Evolutionary conservation across 2,888 invertebrate species (phyloP).

Genomic region (Dendrolimus pini): DNA sequence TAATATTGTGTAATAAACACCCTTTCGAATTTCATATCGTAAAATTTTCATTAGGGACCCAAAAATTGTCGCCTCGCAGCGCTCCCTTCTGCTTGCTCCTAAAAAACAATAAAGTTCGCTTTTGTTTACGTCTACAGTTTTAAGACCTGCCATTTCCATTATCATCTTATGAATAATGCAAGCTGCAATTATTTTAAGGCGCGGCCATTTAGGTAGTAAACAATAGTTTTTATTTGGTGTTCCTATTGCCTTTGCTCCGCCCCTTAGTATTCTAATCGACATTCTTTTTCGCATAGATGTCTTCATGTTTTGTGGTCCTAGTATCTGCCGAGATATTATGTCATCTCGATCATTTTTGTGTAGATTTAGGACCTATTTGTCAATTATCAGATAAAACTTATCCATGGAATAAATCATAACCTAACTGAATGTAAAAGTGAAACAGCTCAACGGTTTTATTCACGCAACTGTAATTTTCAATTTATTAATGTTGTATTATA

Average conservation of each 20-base stretch:
- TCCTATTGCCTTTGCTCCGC: slow-evolving; percentile 19
- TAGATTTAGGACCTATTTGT: no score
- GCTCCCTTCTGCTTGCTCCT: slow-evolving; percentile 11
- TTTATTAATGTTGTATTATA: no score
- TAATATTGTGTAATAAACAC: slow-evolving; percentile 31
- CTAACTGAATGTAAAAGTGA: no score
- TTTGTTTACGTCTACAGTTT: slow-evolving; percentile 39
- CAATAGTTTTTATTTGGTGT: slow-evolving; percentile 23
- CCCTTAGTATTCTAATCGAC: slow-evolving; percentile 4
- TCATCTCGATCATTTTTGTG: neutral
- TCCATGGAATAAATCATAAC: no score
- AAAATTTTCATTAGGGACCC: slow-evolving; percentile 23
- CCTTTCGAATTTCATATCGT: slow-evolving; percentile 20
- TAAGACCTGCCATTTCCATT: slow-evolving; percentile 42
- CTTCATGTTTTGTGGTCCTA: neutral
- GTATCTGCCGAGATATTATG: neutral
- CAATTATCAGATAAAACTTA: no score
- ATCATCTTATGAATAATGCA: slow-evolving; percentile 50
- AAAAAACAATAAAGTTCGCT: slow-evolving; percentile 34
- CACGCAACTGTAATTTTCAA: no score
- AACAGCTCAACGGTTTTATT: no score
- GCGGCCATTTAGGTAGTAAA: slow-evolving; percentile 20
- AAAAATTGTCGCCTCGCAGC: slow-evolving; percentile 13
- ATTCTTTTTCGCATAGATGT: neutral
- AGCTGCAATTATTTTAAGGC: slow-evolving; percentile 25